These are phyloP conservation scores for Tautogolabrus adspersus DNA, from an alignment of 2,113 vertebrate genomes.

Conservation along the genomic window DNA sequence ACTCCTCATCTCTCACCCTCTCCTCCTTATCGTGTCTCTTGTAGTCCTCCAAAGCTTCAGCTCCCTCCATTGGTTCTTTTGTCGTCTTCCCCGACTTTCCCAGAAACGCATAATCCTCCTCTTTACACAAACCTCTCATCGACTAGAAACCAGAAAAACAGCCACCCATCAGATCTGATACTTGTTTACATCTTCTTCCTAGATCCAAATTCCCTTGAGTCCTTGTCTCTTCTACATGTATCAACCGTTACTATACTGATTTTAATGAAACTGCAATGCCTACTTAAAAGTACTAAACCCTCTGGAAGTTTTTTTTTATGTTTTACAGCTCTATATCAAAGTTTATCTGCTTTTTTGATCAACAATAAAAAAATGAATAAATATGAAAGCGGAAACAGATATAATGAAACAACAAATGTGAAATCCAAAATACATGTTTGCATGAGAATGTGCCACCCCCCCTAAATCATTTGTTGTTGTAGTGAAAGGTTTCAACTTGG, in stretches of 20 bases:
- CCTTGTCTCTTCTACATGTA: background rate
- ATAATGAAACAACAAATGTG: too few species aligned
- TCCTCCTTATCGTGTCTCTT: conserved; percentile 51
- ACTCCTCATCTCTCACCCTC: conserved; percentile 62
- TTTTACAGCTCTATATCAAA: too few species aligned
- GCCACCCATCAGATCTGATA: background rate
- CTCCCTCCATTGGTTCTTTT: conserved; percentile 3
- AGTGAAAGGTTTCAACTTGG: too few species aligned
- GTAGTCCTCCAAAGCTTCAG: conserved; percentile 38
- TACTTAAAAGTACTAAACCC: background rate
- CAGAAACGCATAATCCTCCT: conserved; percentile 81
- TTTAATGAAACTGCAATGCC: background rate
- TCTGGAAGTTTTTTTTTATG: too few species aligned
- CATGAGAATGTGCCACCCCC: too few species aligned
- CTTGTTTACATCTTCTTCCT: background rate
- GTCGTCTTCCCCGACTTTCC: conserved; percentile 23
- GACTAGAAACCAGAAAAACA: conserved; percentile 59
- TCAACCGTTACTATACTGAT: background rate
- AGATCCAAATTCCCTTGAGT: background rate
- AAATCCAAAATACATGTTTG: too few species aligned
- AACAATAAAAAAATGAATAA: too few species aligned
- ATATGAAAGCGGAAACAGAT: too few species aligned
- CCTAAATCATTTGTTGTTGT: too few species aligned
- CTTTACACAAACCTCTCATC: conserved; percentile 82
- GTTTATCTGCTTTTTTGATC: too few species aligned